These are phyloP conservation scores for Dromas ardeola DNA, from an alignment of 2,113 vertebrate species.

Conservation along the genomic window DNA sequence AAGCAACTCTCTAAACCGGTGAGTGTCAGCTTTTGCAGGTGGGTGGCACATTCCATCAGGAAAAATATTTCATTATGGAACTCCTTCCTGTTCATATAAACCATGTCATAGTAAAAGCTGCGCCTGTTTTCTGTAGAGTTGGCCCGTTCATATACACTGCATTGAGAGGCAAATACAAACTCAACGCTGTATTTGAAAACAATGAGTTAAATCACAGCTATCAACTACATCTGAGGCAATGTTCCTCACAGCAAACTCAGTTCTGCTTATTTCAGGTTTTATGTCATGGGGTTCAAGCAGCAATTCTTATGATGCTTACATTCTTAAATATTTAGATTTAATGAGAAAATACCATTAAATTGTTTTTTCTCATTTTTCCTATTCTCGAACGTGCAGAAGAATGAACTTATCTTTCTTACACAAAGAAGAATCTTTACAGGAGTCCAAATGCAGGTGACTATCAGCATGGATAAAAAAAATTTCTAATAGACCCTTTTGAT, in stretches of 20 bases:
- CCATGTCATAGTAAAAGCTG: not conserved
- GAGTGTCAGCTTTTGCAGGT: not conserved
- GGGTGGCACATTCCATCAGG: not conserved
- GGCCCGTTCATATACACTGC: not conserved
- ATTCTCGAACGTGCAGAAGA: not conserved
- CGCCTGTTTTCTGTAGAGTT: not conserved
- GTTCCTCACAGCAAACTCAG: not conserved
- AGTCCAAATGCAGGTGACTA: not conserved
- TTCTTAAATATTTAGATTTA: not conserved
- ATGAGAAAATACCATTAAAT: not conserved
- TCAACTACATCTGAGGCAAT: not conserved
- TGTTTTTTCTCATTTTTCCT: not conserved
- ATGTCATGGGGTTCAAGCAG: not conserved
- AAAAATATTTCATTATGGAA: not conserved
- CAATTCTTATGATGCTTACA: not conserved
- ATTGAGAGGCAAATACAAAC: not conserved
- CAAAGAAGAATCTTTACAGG: not conserved
- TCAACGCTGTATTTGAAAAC: not conserved
- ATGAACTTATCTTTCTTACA: not conserved
- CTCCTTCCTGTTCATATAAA: not conserved
- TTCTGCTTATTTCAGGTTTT: not conserved
- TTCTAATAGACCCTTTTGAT: not conserved
- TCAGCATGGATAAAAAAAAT: not conserved
- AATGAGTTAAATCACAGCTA: not conserved
- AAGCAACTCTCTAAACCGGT: not conserved